Evolutionary conservation across 2,113 vertebrate species (phyloP), one percentile per base, ranked within the genome.

Genomic region (Callospermophilus lateralis): DNA sequence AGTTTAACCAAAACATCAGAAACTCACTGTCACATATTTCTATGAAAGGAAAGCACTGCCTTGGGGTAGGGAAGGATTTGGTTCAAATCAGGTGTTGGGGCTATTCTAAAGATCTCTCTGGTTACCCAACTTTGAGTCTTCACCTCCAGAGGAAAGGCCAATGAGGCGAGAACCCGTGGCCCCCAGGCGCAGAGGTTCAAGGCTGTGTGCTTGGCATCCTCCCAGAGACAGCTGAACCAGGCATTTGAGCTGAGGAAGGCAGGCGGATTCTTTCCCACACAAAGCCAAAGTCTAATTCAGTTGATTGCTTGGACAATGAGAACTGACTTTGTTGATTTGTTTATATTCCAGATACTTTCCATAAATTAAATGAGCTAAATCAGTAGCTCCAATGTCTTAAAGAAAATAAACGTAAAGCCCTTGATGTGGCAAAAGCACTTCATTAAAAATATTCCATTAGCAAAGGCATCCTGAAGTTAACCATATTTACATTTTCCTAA

Each of bases 141-240:
- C 26, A 63, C n/a, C 39, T 19, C n/a, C 15, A 2, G 17, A 11
- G 3, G 6, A 39, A 30, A 70, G 24, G 28, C 8, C 7, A n/a
- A 6, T 61, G 30, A 32, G 79, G 34, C 65, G 48, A 16, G 53
- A 48, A n/a, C 48, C 48, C 12, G 0, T 2, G 12, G 48, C 48
- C 4, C 28, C 0, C 4, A 30, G 1, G 2, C 17, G 5, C 17
- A 0, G 51, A 2, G 24, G 32, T 6, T 1, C 6, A 22, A n/a
- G 5, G 1, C 37, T 9, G 24, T 3, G 0, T 1, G 65, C 70
- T 16, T 30, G 16, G 53, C 9, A 4, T 22, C 32, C 5, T 19
- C 72, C 34, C 2, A 63, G 81, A 89, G 39, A 4, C n/a, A 13
- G n/a, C 39, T 42, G 19, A 48, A 7, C 28, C 6, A 3, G 4